Percentiles rank a stretch among this genome's conserved stretches.
phyloP scores from a whole-genome alignment of 2,113 vertebrate genomes.

The Chlorocebus sabaeus region DNA sequence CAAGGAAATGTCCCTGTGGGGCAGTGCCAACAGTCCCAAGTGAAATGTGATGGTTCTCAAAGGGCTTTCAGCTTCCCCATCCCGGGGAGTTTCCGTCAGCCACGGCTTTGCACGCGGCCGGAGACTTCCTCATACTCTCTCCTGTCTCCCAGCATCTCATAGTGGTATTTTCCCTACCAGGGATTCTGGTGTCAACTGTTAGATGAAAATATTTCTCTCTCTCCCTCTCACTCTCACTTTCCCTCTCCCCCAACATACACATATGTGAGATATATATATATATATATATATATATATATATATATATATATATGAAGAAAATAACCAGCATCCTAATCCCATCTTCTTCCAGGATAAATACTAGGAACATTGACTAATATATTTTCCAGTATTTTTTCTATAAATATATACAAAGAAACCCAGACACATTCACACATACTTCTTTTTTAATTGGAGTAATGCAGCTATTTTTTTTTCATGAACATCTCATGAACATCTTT shows the following conservation, averaged over 20 bases:
- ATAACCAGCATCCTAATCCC: not conserved
- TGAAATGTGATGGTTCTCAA: not conserved
- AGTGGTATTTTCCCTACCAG: not conserved
- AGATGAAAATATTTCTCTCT: not conserved
- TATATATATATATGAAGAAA: not conserved
- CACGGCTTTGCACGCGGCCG: not conserved
- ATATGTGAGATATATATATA: accelerated
- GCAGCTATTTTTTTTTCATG: not conserved
- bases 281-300: not conserved
- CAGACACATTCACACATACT: not conserved
- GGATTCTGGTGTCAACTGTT: not conserved
- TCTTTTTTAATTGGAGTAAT: not conserved
- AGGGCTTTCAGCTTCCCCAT: not conserved
- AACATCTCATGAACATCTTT: not conserved
- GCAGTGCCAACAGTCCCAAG: not conserved
- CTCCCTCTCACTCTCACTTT: not conserved
- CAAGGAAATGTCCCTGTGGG: not conserved
- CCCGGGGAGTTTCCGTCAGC: not conserved
- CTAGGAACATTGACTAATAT: not conserved
- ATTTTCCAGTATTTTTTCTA: not conserved
- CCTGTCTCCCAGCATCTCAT: not conserved
- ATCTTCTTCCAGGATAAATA: conserved; percentile 20
- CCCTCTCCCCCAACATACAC: not conserved
- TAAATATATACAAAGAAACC: not conserved
- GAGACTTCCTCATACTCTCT: not conserved